Evolutionary conservation across 2,113 vertebrate species (phyloP).

Genomic region (Elachura formosa): DNA sequence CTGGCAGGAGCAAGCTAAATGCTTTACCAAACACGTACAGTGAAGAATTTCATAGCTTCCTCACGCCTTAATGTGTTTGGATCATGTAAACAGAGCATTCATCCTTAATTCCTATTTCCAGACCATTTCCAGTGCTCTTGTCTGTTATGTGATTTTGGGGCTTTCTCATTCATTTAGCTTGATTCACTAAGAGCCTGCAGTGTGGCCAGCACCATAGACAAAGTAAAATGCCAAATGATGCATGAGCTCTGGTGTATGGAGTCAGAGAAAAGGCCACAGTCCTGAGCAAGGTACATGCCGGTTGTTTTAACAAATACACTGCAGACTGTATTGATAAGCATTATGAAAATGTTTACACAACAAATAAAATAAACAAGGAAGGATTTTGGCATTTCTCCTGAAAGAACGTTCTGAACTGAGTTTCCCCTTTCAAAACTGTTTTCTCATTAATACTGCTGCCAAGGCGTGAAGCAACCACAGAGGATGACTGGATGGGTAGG

Average conservation of each 20-base stretch:
- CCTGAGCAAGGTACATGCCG: background rate
- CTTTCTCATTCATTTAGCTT: background rate
- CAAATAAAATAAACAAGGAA: slow-evolving; percentile 21
- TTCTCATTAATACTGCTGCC: slow-evolving; percentile 11
- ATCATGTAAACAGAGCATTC: background rate
- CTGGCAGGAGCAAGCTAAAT: background rate
- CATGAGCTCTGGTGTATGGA: background rate
- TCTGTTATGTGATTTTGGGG: background rate
- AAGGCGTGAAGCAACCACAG: background rate
- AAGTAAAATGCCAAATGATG: background rate
- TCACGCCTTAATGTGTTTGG: background rate
- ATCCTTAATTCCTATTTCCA: slow-evolving; percentile 15
- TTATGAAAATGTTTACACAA: slow-evolving; percentile 18
- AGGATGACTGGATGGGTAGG: background rate
- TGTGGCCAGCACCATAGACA: background rate
- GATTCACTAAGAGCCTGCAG: background rate
- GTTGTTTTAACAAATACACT: background rate
- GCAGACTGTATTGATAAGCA: slow-evolving; percentile 18
- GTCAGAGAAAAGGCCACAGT: background rate
- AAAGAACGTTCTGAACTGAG: slow-evolving; percentile 1
- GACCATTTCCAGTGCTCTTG: background rate
- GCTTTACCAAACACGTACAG: background rate
- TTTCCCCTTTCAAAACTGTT: slow-evolving; percentile 33
- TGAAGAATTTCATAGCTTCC: slow-evolving; percentile 9
- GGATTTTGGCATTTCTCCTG: slow-evolving; percentile 23